Base-by-base conservation (phyloP, 1,140 invertebrate species). In the Drepana arcuata region DNA sequence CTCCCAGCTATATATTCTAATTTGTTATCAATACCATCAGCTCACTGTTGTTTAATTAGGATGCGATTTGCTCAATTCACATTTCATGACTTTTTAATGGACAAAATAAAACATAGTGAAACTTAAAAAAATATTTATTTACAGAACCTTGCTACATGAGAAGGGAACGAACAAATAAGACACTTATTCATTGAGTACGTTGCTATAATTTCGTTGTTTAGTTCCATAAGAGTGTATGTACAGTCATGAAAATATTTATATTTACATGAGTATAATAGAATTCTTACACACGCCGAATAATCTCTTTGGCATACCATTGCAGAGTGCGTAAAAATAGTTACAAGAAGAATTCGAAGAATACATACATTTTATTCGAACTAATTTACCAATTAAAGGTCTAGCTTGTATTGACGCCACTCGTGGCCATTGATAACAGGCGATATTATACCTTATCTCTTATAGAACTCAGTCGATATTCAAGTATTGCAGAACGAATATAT, bases 261-360 rank as follows among this genome's bases (percentile, higher is more conserved):
- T 21, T 5, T 21, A 21, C 9, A 5, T 21, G 4, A 21, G 12
- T 38, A 41, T 25, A 47, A 23, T 12, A n/a, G n/a, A n/a, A n/a
- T 35, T 42, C 54, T 50, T 52, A 50, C 50, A 57, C 47, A 60
- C 49, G 48, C 50, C 49, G 56, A 47, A 41, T 44, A 45, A 44
- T 50, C 35, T 67, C 63, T 67, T 67, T 66, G 63, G 63, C 59
- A 55, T 63, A 48, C 29, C 23, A 49, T 54, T 50, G 35, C 38
- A 55, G 46, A 38, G 34, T 52, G 37, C 36, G 14, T 31, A 26
- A 26, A n/a, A 10, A 5, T 21, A 21, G 18, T 21, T 9, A 21
- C 4, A 21, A 21, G 4, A 5, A 4, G 4, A 21, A 21, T 9
- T 21, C 9, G 4, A 21, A 5, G 18, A 4, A 9, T 21, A 21